Evolutionary conservation across 2,888 invertebrate genomes (phyloP).

Genomic region (Erynnis tages): DNA sequence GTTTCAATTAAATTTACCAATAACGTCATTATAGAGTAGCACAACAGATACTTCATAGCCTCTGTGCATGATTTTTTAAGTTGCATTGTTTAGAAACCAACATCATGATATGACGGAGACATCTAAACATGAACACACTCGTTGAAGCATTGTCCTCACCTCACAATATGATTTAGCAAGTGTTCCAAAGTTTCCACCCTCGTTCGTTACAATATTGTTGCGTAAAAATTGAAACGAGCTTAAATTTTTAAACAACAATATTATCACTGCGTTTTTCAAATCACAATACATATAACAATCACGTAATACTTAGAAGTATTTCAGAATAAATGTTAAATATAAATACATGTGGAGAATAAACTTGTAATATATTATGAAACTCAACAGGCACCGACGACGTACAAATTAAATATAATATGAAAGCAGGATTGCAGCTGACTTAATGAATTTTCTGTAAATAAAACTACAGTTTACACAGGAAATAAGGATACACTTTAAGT

Average conservation of each 20-base stretch:
- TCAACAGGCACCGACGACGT: conserved; percentile 8
- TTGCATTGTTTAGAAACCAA: too few species aligned
- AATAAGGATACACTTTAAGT: background rate
- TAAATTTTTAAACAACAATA: too few species aligned
- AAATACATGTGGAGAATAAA: too few species aligned
- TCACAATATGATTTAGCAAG: background rate
- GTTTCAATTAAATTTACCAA: too few species aligned
- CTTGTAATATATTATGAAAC: background rate
- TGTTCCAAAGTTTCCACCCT: background rate
- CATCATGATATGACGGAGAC: background rate
- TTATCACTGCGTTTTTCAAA: too few species aligned
- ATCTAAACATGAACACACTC: too few species aligned
- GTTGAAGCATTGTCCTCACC: background rate
- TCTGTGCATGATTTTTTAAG: too few species aligned
- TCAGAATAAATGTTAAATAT: too few species aligned
- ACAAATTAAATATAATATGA: conserved; percentile 7
- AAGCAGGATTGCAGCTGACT: background rate
- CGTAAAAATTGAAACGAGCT: too few species aligned
- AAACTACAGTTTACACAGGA: background rate
- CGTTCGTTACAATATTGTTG: too few species aligned
- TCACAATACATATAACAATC: background rate
- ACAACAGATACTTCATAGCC: too few species aligned
- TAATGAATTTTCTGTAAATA: conserved; percentile 11
- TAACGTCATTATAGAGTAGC: too few species aligned
- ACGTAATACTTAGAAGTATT: background rate